Conservation (phyloP, 1,140 invertebrate species). For the Achroia grisella region DNA sequence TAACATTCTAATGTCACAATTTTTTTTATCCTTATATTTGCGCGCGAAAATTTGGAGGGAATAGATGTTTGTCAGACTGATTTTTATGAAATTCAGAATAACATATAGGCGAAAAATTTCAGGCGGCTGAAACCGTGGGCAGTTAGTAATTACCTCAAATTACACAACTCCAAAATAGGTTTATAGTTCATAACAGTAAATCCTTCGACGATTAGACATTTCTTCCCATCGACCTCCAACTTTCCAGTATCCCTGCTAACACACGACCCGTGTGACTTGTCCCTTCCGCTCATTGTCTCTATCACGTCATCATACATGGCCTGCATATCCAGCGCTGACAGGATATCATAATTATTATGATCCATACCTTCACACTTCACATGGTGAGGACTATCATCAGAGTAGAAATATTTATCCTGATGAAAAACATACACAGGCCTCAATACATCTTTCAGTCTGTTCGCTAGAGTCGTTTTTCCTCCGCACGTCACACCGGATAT, state of each 20-base stretch:
- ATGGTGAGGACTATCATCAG: constrained; percentile 79
- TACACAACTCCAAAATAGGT: constrained; percentile 77
- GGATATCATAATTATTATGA: constrained; percentile 86
- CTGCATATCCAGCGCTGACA: constrained; percentile 84
- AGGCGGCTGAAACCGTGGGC: too few relatives aligned
- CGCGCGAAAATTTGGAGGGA: too few relatives aligned
- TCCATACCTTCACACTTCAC: constrained; percentile 77
- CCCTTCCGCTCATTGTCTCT: constrained; percentile 46
- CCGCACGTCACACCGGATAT: constrained; percentile 86
- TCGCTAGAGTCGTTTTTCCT: constrained; percentile 85
- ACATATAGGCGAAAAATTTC: too few relatives aligned
- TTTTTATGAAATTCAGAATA: too few relatives aligned
- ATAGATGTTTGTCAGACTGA: too few relatives aligned
- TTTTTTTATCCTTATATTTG: too few relatives aligned
- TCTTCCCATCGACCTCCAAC: constrained; percentile 43
- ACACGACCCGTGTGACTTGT: constrained; percentile 18
- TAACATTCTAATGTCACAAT: too few relatives aligned
- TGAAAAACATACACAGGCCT: constrained; percentile 76
- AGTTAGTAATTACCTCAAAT: constrained; percentile 72
- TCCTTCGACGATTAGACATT: constrained; percentile 83
- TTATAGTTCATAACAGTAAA: constrained; percentile 84
- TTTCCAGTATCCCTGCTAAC: constrained; percentile 13
- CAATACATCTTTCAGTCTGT: constrained; percentile 70
- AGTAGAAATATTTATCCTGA: constrained; percentile 87
- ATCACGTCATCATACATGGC: constrained; percentile 78